These are phyloP conservation scores for Echinarachnius parma DNA, from an alignment of 53 echinoderm and acorn worm genomes.

Conservation along the genomic window DNA sequence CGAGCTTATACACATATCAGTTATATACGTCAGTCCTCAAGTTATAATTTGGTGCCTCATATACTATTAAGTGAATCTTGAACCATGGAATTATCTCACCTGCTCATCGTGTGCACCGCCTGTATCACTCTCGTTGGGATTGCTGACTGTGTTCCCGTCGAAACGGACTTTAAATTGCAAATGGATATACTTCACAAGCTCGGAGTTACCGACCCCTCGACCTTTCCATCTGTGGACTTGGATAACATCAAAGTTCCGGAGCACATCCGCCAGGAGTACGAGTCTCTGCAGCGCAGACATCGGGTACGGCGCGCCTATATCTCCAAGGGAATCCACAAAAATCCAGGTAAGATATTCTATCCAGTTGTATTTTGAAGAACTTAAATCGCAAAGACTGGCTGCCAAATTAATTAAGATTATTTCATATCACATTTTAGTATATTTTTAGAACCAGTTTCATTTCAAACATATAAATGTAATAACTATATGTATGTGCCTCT, in stretches of 20 bases:
- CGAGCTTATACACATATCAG: too few species aligned
- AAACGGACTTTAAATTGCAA: constrained; percentile 29
- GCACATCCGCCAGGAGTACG: constrained; percentile 63
- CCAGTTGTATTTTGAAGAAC: too few species aligned
- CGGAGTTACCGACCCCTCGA: constrained; percentile 56
- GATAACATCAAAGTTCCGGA: constrained; percentile 68
- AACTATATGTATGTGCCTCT: too few species aligned
- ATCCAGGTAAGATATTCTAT: constrained; percentile 87
- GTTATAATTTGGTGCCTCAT: too few species aligned
- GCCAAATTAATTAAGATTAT: too few species aligned
- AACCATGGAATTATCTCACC: constrained; percentile 37
- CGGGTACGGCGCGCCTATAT: constrained; percentile 55
- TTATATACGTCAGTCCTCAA: too few species aligned
- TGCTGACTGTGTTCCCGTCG: constrained; percentile 7
- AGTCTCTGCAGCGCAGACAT: constrained; percentile 68
- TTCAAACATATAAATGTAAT: too few species aligned
- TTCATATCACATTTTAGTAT: too few species aligned
- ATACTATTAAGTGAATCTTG: too few species aligned
- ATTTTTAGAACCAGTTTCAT: too few species aligned
- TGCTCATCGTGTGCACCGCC: too few species aligned
- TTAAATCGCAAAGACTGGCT: too few species aligned
- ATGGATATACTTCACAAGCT: constrained; percentile 59
- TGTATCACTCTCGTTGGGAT: neutral
- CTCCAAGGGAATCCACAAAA: constrained; percentile 68
- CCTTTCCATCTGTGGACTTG: constrained; percentile 45